These are phyloP conservation scores for Tuta absoluta DNA, from an alignment of 2,888 invertebrate species.

Conservation along the genomic window DNA sequence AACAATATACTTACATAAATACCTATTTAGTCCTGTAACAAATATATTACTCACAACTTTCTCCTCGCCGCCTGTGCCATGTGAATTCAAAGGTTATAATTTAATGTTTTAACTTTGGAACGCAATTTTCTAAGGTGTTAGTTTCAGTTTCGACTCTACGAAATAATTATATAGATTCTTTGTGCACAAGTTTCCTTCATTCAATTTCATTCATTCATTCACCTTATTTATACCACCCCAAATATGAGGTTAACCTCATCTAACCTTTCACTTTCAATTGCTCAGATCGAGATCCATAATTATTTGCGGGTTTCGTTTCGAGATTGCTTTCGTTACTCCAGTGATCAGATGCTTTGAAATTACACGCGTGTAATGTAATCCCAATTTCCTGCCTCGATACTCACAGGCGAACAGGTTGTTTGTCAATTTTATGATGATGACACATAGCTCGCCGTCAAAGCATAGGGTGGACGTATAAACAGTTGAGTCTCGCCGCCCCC, in stretches of 20 bases:
- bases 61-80: slow-evolving; percentile 47
- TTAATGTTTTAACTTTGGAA: slow-evolving; percentile 64
- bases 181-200: background rate
- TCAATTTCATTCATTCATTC: slow-evolving; percentile 9
- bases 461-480: slow-evolving; percentile 69
- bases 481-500: slow-evolving; percentile 53
- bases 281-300: slow-evolving; percentile 16
- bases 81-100: slow-evolving; percentile 64
- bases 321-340: background rate
- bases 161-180: slow-evolving; percentile 1
- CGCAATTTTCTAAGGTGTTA: slow-evolving; percentile 53
- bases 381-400: slow-evolving; percentile 35
- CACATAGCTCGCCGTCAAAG: slow-evolving; percentile 64
- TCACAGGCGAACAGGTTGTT: slow-evolving; percentile 61
- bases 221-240: too few relatives aligned
- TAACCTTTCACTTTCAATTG: slow-evolving; percentile 25
- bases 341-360: slow-evolving; percentile 4
- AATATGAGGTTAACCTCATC: background rate
- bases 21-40: slow-evolving; percentile 51
- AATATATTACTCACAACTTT: slow-evolving; percentile 46
- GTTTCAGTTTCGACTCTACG: slow-evolving; percentile 41
- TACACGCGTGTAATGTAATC: slow-evolving; percentile 14
- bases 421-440: slow-evolving; percentile 71
- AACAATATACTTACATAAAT: too few relatives aligned
- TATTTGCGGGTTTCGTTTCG: slow-evolving; percentile 16